phyloP scores from a whole-genome alignment of 1,140 invertebrate species.

The Drosophila bipectinata region DNA sequence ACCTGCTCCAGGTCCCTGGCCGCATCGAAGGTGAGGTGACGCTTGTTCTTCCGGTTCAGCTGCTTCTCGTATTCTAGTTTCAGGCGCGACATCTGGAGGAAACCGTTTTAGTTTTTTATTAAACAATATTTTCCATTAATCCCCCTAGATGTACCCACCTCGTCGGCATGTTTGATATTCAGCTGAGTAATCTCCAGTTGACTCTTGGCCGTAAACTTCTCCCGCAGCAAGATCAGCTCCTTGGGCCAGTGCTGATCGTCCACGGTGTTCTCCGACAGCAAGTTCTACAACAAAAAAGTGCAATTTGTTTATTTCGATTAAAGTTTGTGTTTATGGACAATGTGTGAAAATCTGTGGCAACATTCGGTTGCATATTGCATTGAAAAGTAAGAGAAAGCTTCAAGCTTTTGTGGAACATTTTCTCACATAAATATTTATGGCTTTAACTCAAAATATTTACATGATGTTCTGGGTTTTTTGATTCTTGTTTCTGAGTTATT shows the following conservation, averaged over 20 bases:
- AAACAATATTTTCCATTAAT: neutral
- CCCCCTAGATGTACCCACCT: conserved; percentile 75
- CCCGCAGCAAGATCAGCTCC: conserved; percentile 88
- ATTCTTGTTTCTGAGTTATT: conserved; percentile 2
- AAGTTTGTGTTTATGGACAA: conserved; percentile 31
- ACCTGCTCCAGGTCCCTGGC: conserved; percentile 85
- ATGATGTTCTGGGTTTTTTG: conserved; percentile 25
- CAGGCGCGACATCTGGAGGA: conserved; percentile 84
- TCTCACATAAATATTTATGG: conserved; percentile 68
- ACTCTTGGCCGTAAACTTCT: conserved; percentile 88
- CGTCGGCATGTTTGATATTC: conserved; percentile 86
- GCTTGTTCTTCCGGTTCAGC: conserved; percentile 84
- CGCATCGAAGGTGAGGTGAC: conserved; percentile 86
- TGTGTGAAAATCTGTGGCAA: conserved; percentile 56
- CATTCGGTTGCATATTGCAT: conserved; percentile 48
- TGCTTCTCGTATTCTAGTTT: conserved; percentile 83
- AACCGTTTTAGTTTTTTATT: neutral
- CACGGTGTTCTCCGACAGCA: conserved; percentile 86
- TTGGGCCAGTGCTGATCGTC: conserved; percentile 88
- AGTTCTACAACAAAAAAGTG: conserved; percentile 84
- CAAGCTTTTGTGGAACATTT: conserved; percentile 29
- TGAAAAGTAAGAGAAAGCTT: conserved; percentile 7
- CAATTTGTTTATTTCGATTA: conserved; percentile 22
- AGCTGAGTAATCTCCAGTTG: conserved; percentile 85
- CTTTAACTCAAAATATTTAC: conserved; percentile 65